Conservation (phyloP, 2,888 invertebrate species). For the Conomelus anceps region DNA sequence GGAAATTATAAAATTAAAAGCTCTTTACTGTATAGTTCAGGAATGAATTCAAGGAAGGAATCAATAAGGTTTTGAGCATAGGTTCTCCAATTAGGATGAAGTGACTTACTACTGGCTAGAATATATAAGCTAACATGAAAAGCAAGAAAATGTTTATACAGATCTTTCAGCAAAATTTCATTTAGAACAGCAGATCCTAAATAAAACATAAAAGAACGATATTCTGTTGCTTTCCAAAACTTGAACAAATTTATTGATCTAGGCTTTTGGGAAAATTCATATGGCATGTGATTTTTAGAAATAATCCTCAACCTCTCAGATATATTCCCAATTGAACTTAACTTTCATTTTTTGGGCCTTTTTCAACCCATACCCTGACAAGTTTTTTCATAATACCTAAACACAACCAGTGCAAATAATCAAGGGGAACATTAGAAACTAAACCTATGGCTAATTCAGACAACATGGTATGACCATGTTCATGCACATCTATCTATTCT, state of each 20-base stretch:
- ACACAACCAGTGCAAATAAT: conserved; percentile 10
- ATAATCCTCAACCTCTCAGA: not conserved
- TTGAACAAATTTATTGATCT: not conserved
- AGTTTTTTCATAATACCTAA: conserved; percentile 1
- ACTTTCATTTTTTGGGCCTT: conserved; percentile 10
- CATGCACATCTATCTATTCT: conserved; percentile 1
- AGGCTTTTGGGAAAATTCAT: not conserved
- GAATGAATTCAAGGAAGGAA: not conserved
- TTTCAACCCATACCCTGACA: conserved; percentile 1
- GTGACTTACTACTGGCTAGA: too few species aligned
- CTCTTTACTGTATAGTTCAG: not conserved
- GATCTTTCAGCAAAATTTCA: not conserved
- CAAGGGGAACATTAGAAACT: not conserved
- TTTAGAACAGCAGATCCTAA: not conserved
- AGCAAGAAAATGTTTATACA: not conserved
- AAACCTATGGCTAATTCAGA: conserved; percentile 1
- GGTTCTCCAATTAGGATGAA: too few species aligned
- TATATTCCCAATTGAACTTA: not conserved
- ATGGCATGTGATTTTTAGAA: not conserved
- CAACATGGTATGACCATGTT: not conserved
- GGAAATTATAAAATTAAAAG: not conserved
- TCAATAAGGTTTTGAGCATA: not conserved
- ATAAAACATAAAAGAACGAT: conserved; percentile 1
- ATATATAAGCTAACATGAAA: too few species aligned
- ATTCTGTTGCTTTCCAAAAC: not conserved